phyloP scores from a whole-genome alignment of 2,797 vertebrate species.

The Malacoraja senta region DNA sequence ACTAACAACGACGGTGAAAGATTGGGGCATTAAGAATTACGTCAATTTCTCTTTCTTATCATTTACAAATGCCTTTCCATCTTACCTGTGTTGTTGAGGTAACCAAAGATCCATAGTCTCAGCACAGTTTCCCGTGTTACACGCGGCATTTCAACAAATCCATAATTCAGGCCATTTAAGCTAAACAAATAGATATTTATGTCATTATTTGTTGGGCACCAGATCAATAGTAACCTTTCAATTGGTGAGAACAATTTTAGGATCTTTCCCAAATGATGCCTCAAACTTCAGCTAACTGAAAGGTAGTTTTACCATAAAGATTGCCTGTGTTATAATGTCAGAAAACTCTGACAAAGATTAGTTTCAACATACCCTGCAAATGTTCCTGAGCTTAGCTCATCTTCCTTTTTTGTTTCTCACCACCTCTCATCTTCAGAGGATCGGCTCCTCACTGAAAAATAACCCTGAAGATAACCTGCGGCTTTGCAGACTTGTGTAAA shows the following conservation, averaged over 20 bases:
- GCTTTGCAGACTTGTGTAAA: neutral
- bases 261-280: neutral
- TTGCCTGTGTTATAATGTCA: neutral
- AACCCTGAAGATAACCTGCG: neutral
- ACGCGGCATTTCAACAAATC: neutral
- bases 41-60: neutral
- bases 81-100: conserved; percentile 27
- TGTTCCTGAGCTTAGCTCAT: neutral
- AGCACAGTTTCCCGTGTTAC: neutral
- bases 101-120: neutral
- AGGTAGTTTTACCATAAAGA: neutral
- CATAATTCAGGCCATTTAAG: neutral
- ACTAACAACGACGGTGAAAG: neutral
- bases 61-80: neutral
- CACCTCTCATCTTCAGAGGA: neutral
- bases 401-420: neutral
- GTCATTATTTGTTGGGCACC: neutral
- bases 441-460: no score
- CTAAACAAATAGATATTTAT: neutral
- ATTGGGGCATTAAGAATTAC: neutral
- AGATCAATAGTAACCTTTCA: neutral
- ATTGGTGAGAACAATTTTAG: neutral
- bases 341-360: neutral
- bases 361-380: neutral
- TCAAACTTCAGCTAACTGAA: neutral